Evolutionary conservation across 2,888 invertebrate genomes (phyloP).

Genomic region (Osedax fenrisi): DNA sequence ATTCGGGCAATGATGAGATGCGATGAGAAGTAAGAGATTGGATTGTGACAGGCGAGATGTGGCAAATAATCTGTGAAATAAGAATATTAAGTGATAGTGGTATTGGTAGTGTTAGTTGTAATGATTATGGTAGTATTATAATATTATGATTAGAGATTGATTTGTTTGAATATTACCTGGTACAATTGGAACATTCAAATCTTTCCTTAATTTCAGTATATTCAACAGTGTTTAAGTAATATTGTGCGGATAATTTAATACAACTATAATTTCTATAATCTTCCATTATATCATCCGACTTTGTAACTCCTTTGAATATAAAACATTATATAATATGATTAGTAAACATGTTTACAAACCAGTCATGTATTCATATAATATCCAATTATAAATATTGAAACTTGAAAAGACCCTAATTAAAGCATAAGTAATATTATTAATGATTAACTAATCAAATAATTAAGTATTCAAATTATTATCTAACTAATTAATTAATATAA

Average conservation of each 20-base stretch:
- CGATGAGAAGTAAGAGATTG: background rate
- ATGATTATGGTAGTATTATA: too few relatives aligned
- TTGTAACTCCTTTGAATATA: too few relatives aligned
- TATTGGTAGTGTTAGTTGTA: too few relatives aligned
- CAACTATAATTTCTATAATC: background rate
- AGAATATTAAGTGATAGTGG: too few relatives aligned
- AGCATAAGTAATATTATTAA: background rate
- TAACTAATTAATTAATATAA: background rate
- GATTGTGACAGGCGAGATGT: background rate
- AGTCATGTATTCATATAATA: background rate
- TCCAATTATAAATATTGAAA: background rate
- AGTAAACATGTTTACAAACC: too few relatives aligned
- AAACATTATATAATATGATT: too few relatives aligned
- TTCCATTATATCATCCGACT: background rate
- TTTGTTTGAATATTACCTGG: background rate
- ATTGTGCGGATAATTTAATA: background rate
- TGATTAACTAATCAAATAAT: background rate
- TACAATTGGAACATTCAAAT: background rate
- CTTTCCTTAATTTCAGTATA: background rate
- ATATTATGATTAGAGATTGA: too few relatives aligned
- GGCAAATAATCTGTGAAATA: background rate
- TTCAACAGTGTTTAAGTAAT: background rate
- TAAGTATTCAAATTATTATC: background rate
- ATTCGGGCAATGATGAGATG: background rate
- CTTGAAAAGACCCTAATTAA: background rate